Conservation (phyloP, 2,888 invertebrate species). For the Marronus borbonicus region DNA sequence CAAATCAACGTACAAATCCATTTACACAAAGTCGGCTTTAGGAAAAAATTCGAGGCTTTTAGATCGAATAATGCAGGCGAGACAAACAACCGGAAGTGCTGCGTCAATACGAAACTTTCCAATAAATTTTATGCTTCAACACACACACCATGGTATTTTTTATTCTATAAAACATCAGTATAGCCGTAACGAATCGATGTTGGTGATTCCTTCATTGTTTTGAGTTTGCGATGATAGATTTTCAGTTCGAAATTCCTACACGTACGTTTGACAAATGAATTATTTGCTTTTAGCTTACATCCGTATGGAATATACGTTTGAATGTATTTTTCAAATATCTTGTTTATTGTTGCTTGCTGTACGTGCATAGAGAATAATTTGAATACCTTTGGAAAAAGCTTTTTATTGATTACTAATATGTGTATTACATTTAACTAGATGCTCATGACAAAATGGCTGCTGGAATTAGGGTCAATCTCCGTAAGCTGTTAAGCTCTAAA, state of each 20-base stretch:
- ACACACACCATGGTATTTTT: neutral
- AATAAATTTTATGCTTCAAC: constrained; percentile 16
- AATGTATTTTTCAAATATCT: too few species aligned
- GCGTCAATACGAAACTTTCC: constrained; percentile 11
- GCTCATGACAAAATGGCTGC: too few species aligned
- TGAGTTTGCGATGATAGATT: neutral
- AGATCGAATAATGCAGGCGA: neutral
- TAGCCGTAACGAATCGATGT: neutral
- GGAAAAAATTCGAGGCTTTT: constrained; percentile 4
- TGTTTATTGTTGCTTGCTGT: too few species aligned
- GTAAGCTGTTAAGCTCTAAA: too few species aligned
- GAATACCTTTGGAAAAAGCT: too few species aligned
- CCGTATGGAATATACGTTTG: neutral
- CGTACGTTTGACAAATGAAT: constrained; percentile 1
- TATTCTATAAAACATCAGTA: neutral
- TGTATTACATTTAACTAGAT: too few species aligned
- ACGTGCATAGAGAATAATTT: too few species aligned
- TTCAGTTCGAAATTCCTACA: neutral
- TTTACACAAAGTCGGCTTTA: constrained; percentile 9
- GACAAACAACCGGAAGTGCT: constrained; percentile 17
- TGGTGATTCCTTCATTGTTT: neutral
- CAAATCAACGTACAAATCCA: constrained; percentile 6
- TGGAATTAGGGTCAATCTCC: too few species aligned
- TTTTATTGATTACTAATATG: too few species aligned
- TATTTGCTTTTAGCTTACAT: neutral